Evolutionary conservation across 1,140 invertebrate genomes (phyloP).

Genomic region (Drosophila sechellia): DNA sequence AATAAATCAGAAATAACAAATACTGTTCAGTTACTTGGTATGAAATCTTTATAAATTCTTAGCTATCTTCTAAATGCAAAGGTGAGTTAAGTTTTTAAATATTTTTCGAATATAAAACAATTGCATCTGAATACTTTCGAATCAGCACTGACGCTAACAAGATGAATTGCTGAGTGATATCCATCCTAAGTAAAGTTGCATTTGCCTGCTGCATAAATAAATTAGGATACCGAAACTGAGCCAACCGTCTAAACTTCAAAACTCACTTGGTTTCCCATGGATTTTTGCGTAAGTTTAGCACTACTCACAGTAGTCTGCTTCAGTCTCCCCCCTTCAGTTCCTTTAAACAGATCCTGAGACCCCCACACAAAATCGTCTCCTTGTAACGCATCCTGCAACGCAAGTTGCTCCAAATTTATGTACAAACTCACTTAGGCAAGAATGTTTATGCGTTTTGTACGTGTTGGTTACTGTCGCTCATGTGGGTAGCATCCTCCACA

Average conservation of each 20-base stretch:
- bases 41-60: too few species aligned
- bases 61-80: too few species aligned
- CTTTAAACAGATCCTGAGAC: slow-evolving; percentile 8
- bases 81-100: too few species aligned
- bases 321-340: background rate
- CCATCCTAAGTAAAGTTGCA: slow-evolving; percentile 24
- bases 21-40: too few species aligned
- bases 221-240: slow-evolving; percentile 42
- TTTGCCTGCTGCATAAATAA: slow-evolving; percentile 62
- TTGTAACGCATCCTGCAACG: slow-evolving; percentile 63
- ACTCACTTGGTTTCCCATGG: slow-evolving; percentile 15
- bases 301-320: background rate
- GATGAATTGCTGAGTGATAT: slow-evolving; percentile 2
- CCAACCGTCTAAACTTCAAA: slow-evolving; percentile 35
- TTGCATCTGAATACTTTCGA: background rate
- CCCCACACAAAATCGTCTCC: slow-evolving; percentile 21
- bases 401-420: slow-evolving; percentile 73
- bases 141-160: background rate
- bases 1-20: too few species aligned
- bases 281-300: slow-evolving; percentile 55
- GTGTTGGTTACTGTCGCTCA: slow-evolving; percentile 75
- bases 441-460: slow-evolving; percentile 82
- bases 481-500: slow-evolving; percentile 29
- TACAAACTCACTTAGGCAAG: slow-evolving; percentile 81
- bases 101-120: too few species aligned